Percentiles rank a stretch among this genome's conserved stretches.
These are phyloP conservation scores for Mystacides longicornis DNA, from an alignment of 2,888 invertebrate genomes.

Conservation along the genomic window DNA sequence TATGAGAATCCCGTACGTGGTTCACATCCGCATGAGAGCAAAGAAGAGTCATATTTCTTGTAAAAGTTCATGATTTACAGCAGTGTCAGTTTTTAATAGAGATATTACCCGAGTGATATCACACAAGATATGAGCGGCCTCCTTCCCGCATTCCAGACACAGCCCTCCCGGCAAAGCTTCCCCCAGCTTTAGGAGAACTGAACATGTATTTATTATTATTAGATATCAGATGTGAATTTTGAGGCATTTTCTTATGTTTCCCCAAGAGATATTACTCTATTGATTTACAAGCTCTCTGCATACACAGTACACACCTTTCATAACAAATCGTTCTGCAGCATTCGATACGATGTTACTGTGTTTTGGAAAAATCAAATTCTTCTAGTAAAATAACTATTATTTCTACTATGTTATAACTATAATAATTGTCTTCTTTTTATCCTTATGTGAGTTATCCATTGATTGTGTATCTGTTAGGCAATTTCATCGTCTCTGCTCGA, in stretches of 20 bases:
- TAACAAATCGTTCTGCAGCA: too few relatives aligned
- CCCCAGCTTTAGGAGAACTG: neutral
- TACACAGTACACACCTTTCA: slow-evolving; percentile 7
- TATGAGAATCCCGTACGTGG: too few relatives aligned
- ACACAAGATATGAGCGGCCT: neutral
- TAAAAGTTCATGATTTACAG: neutral
- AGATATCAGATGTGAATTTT: slow-evolving; percentile 26
- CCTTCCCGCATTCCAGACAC: neutral
- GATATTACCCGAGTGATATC: slow-evolving; percentile 1
- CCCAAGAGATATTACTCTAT: slow-evolving; percentile 25
- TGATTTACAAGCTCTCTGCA: slow-evolving; percentile 22
- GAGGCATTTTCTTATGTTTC: slow-evolving; percentile 25
- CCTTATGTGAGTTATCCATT: too few relatives aligned
- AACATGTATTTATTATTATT: slow-evolving; percentile 27
- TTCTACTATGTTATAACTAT: too few relatives aligned
- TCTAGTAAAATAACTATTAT: too few relatives aligned
- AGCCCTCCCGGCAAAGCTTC: neutral
- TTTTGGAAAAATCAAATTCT: too few relatives aligned
- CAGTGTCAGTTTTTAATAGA: neutral
- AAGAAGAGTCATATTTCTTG: neutral
- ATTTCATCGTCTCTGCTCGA: too few relatives aligned
- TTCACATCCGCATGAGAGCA: neutral
- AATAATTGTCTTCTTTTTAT: too few relatives aligned
- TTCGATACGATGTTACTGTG: too few relatives aligned
- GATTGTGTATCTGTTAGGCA: too few relatives aligned